Evolutionary conservation across 2,888 invertebrate genomes (phyloP), one percentile per base, ranked within the genome.

Genomic region (Morpho deidamia): DNA sequence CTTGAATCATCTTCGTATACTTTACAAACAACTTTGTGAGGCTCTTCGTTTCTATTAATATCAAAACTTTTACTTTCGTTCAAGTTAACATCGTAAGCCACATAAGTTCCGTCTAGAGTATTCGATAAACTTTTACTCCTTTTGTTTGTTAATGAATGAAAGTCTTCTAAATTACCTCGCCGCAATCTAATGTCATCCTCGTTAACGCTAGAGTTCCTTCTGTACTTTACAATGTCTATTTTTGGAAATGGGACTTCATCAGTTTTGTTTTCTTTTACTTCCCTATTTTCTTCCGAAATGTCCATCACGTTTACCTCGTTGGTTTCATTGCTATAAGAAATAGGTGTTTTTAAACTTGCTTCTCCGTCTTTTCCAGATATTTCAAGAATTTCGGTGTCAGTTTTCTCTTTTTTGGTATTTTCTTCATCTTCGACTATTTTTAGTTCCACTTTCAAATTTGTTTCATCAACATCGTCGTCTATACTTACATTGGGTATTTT

Each of bases 401-500:
- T 39, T 51, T 39, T 55, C 46, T 52, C 55, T 56, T 56, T 56
- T 46, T 40, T 53, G 10, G 34, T 62, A 44, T 55, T 62, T 38
- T 89, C 89, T 68, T 82, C 80, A 53, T 90, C 89, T 77, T 90
- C 90, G 40, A 88, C 74, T 48, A 90, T 90, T 76, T 88, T 87
- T 34, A 90, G 76, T 65, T 90, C 90, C 57, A 87, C 71, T 54
- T 78, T 79, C 37, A 84, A 66, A 63, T 83, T 82, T 48, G 81
- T 69, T 58, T 84, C 79, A 55, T 85, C 84, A 61, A 79, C 62
- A 57, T 83, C 81, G 60, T 75, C 67, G 54, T 85, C 83, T 23
- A 62, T 65, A n/a, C 74, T 74, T 40, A 60, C 59, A 55, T 69
- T 73, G 44, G 66, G 62, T 40, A 62, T 55, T 59, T 66, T 66